Evolutionary conservation across 2,797 vertebrate species (phyloP), one percentile per base, ranked within the genome.

Genomic region (Siniperca undulata): DNA sequence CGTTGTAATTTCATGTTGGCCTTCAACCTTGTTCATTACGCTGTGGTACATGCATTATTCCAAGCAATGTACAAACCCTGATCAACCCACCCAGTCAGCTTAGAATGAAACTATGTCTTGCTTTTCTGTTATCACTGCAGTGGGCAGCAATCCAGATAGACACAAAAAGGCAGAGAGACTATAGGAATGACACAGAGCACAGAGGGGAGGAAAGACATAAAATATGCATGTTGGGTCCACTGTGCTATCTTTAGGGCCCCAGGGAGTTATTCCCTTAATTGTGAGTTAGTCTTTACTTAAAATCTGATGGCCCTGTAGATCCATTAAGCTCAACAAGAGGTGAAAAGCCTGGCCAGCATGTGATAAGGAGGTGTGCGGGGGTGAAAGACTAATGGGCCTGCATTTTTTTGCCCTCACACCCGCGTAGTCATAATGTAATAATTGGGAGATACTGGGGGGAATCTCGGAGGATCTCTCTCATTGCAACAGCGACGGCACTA

Each of bases 301-400:
- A 94, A 92, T 90, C 77, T 53, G 90, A 93, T 90, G 89, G 90
- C 88, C 77, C 88, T 69, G 86, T 87, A 78, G 91, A 91, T 92
- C 92, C 91, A 94, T 95, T 95, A 94, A 91, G 90, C 90, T 92
- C 88, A 85, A 90, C 86, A 87, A 86, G 90, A 92, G 82, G 90
- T 87, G 91, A 89, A 88, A 91, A 91, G 80, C 78, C 83, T 42
- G 58, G 81, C 81, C 88, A 82, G 89, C 88, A 83, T 92, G 94
- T 89, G 92, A 95, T 95, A 93, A 95, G 94, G 94, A 95, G 93
- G 93, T 90, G 91, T 93, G 89, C 71, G 74, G 92, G 90, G 96
- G 95, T 96, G 94, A 95, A 93, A 96, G 94, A 97, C 96, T 97
- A 97, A 97, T 96, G 96, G 95, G 95, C 95, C 91, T 93, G 93